Evolutionary conservation across 2,888 invertebrate genomes (phyloP).

Genomic region (Pseudococcus jackbeardsleyi): DNA sequence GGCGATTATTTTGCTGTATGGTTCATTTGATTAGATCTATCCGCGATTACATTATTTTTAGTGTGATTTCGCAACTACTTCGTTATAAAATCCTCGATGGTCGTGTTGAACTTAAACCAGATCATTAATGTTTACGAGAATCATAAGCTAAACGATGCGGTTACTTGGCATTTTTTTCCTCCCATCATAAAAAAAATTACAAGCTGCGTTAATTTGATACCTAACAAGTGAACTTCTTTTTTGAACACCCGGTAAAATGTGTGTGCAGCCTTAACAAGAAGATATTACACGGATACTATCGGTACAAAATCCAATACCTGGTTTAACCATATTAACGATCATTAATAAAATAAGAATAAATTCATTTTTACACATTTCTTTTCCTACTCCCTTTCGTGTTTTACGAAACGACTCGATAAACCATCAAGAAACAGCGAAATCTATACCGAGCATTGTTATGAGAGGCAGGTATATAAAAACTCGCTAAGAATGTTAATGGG

Average conservation of each 20-base stretch:
- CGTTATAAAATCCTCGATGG: neutral
- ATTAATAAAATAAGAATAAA: constrained; percentile 43
- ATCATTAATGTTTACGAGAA: neutral
- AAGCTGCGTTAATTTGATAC: neutral
- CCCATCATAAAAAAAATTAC: neutral
- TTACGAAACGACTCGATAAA: constrained; percentile 41
- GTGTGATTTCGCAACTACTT: neutral
- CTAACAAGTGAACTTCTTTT: neutral
- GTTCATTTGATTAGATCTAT: neutral
- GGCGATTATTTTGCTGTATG: neutral
- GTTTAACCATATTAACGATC: neutral
- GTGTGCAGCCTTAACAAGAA: neutral
- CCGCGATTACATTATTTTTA: neutral
- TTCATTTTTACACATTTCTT: constrained; percentile 14
- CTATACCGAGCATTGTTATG: constrained; percentile 20
- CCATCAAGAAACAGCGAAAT: constrained; percentile 25
- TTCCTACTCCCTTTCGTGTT: neutral
- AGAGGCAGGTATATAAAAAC: neutral
- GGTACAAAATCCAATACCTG: neutral
- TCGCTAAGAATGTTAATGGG: constrained; percentile 54
- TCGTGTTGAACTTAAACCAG: neutral
- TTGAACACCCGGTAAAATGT: neutral
- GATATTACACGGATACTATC: neutral
- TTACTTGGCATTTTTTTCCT: neutral
- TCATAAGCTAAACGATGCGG: neutral